phyloP scores from a whole-genome alignment of 2,888 invertebrate genomes.

The Acleris emargana region DNA sequence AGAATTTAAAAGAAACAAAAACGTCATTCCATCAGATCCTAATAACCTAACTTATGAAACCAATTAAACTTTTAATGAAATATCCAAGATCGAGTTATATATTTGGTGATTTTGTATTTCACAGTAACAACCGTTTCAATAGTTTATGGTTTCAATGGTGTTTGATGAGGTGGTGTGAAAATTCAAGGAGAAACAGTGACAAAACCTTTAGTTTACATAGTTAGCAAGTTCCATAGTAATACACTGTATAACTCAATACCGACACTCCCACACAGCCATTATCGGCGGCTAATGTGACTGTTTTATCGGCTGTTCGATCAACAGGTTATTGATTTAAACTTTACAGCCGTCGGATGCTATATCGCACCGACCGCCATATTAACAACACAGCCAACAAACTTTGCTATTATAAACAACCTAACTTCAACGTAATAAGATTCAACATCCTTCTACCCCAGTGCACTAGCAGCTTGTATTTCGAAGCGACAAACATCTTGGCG shows the following conservation, averaged over 20 bases:
- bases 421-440: not conserved
- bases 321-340: conserved; percentile 38
- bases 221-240: no score
- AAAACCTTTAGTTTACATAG: no score
- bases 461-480: not conserved
- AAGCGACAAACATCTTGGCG: conserved; percentile 6
- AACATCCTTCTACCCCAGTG: not conserved
- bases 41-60: no score
- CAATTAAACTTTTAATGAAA: no score
- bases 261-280: not conserved
- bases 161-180: no score
- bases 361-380: not conserved
- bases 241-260: conserved; percentile 10
- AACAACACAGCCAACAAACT: not conserved
- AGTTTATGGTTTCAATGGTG: no score
- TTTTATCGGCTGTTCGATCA: conserved; percentile 30
- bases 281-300: conserved; percentile 27
- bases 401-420: not conserved
- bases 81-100: no score
- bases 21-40: no score
- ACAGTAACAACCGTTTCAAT: no score
- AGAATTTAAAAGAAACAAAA: no score
- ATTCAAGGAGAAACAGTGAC: no score
- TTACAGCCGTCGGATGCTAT: conserved; percentile 4
- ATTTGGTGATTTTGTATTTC: no score